A percentile compares a stretch with the other conserved stretches of the same genome.
Evolutionary conservation across 2,113 vertebrate genomes (phyloP).

Genomic region (Rhadina sibilatrix): DNA sequence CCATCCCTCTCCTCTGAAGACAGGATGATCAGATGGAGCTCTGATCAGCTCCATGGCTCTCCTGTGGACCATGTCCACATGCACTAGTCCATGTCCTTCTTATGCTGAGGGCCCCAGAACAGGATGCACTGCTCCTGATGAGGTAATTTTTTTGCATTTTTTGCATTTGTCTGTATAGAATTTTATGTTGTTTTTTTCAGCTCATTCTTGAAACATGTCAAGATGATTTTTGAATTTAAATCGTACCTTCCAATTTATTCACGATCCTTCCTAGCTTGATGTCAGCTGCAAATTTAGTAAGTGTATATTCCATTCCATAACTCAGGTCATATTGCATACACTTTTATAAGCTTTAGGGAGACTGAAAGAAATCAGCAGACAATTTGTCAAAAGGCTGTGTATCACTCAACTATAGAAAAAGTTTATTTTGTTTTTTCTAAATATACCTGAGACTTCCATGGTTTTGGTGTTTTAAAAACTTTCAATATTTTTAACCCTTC

Average conservation of each 20-base stretch:
- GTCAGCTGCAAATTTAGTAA: slow-evolving; percentile 40
- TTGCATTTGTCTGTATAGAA: neutral
- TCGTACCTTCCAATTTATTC: slow-evolving; percentile 25
- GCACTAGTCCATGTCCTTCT: neutral
- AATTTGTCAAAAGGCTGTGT: neutral
- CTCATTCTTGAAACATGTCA: neutral
- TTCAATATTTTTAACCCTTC: neutral
- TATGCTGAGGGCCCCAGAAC: neutral
- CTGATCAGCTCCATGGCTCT: neutral
- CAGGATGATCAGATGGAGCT: neutral
- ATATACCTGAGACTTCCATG: neutral
- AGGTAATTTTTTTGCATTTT: neutral
- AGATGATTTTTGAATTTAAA: neutral
- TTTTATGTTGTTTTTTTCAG: slow-evolving; percentile 15
- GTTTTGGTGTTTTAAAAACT: neutral
- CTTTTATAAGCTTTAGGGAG: neutral
- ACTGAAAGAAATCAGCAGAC: neutral
- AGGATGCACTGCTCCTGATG: neutral
- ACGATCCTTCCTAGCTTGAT: neutral
- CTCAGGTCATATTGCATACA: neutral
- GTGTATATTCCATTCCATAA: neutral
- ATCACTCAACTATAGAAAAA: neutral
- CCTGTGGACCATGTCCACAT: rapidly evolving
- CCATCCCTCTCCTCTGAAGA: neutral
- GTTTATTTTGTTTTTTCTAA: neutral